These are phyloP conservation scores for Argyresthia goedartella DNA, from an alignment of 2,888 invertebrate genomes.

Conservation along the genomic window DNA sequence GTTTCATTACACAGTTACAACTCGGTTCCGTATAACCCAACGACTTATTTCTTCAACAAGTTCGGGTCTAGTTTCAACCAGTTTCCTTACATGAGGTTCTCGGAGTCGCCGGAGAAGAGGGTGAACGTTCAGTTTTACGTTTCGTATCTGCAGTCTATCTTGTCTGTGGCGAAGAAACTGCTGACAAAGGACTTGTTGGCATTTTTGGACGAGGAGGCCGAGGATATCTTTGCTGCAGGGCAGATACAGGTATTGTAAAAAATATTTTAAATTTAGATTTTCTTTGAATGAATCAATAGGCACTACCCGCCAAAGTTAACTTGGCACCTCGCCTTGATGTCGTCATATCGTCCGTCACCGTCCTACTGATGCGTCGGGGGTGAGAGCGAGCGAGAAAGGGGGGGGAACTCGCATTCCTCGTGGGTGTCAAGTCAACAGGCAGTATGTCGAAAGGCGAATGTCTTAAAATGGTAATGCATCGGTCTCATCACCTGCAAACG, in stretches of 20 bases:
- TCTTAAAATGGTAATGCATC: no score
- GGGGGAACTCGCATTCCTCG: no score
- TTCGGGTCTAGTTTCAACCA: conserved; percentile 95
- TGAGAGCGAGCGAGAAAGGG: no score
- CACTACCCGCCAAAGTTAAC: no score
- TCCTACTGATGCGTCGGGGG: no score
- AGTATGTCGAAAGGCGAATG: no score
- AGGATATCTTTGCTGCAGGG: conserved; percentile 81
- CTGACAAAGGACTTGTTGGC: conserved; percentile 86
- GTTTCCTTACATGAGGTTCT: conserved; percentile 85
- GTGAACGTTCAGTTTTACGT: conserved; percentile 78
- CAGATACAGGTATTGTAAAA: conserved; percentile 64
- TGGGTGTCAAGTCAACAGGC: no score
- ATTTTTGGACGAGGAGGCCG: conserved; percentile 86
- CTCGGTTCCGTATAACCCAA: conserved; percentile 82
- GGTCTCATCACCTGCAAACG: no score
- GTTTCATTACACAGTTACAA: conserved; percentile 70
- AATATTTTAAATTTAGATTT: neutral
- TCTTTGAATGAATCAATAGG: no score
- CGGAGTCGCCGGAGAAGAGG: conserved; percentile 78
- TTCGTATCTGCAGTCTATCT: conserved; percentile 83
- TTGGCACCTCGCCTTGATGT: no score
- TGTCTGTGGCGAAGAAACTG: conserved; percentile 85
- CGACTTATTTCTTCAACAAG: conserved; percentile 89
- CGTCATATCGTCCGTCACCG: no score